Conservation (phyloP, 2,888 invertebrate species). For the Caenorhabditis panamensis region DNA sequence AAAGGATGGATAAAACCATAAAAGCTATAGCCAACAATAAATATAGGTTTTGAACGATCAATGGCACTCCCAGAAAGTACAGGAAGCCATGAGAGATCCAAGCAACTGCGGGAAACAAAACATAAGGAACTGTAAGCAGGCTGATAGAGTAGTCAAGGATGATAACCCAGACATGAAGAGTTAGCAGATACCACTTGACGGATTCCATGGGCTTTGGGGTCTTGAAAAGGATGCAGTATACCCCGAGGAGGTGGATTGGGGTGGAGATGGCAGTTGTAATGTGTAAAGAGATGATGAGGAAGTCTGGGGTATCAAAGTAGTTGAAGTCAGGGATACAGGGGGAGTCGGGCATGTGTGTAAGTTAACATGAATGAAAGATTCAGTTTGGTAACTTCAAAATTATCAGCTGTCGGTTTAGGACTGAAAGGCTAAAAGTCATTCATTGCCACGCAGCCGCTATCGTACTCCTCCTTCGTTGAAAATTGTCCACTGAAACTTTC, state of each 20-base stretch:
- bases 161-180: background rate
- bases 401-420: too few relatives aligned
- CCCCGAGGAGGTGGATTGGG: slow-evolving; percentile 11
- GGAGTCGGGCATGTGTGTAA: too few relatives aligned
- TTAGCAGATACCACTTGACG: background rate
- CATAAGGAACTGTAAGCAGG: background rate
- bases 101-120: slow-evolving; percentile 4
- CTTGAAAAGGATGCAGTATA: slow-evolving; percentile 17
- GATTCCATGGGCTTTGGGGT: slow-evolving; percentile 13
- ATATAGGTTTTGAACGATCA: background rate
- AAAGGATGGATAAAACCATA: background rate
- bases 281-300: background rate
- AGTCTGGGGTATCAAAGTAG: slow-evolving; percentile 17
- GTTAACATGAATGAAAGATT: too few relatives aligned
- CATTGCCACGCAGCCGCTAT: too few relatives aligned
- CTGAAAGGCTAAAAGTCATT: too few relatives aligned
- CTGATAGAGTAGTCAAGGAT: slow-evolving; percentile 1
- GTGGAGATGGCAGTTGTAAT: slow-evolving; percentile 1
- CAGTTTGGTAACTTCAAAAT: too few relatives aligned
- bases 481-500: too few relatives aligned
- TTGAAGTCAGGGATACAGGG: background rate
- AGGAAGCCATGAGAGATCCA: slow-evolving; percentile 11
- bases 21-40: background rate
- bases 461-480: too few relatives aligned
- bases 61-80: background rate